A percentile compares a stretch with the other conserved stretches of the same genome.
phyloP scores from a whole-genome alignment of 2,888 invertebrate species.

The Magallana nippona region DNA sequence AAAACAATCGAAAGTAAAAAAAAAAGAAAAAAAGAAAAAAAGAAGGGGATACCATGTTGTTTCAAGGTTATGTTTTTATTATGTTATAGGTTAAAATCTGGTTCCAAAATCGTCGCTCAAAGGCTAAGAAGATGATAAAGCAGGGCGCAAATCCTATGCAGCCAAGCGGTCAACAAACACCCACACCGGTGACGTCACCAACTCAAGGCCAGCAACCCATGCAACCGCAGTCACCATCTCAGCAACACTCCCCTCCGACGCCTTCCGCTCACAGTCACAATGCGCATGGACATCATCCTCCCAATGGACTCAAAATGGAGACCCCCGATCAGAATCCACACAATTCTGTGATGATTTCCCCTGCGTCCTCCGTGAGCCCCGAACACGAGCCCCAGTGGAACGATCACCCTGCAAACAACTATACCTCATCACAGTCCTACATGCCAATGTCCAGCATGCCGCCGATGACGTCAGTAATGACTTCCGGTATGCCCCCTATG shows the following conservation, averaged over 20 bases:
- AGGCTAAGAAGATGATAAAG: conserved; percentile 72
- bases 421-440: conserved; percentile 62
- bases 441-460: conserved; percentile 65
- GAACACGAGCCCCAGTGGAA: conserved; percentile 60
- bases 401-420: conserved; percentile 55
- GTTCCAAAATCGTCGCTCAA: conserved; percentile 71
- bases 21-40: background rate
- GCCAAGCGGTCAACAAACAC: conserved; percentile 51
- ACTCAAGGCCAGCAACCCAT: conserved; percentile 52
- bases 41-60: background rate
- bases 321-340: conserved; percentile 47
- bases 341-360: conserved; percentile 60
- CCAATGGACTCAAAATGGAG: conserved; percentile 58
- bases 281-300: conserved; percentile 56
- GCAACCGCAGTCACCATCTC: conserved; percentile 34
- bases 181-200: conserved; percentile 64
- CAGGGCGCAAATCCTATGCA: conserved; percentile 56
- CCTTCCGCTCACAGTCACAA: conserved; percentile 56
- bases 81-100: conserved; percentile 70
- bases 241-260: conserved; percentile 39
- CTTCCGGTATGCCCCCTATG: conserved; percentile 63
- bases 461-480: conserved; percentile 55
- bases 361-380: conserved; percentile 67
- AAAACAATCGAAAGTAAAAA: too few relatives aligned
- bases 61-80: background rate